phyloP scores from a whole-genome alignment of 1,140 invertebrate species.

The Oreohelix idahoensis region DNA sequence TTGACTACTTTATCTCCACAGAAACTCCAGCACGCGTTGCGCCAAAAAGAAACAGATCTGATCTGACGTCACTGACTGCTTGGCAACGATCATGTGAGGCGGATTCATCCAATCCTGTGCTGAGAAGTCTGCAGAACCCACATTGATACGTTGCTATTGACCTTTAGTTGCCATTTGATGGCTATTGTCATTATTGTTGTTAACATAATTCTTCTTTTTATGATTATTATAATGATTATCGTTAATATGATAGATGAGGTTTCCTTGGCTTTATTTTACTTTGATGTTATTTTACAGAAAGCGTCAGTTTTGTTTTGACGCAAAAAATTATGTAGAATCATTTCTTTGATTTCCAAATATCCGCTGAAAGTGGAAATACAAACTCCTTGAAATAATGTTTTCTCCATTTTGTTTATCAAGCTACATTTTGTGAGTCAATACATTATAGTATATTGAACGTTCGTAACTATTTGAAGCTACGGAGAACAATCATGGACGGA shows the following conservation, averaged over 20 bases:
- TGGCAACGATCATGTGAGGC: neutral
- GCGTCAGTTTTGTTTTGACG: too few relatives aligned
- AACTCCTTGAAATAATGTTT: too few relatives aligned
- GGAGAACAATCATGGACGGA: too few relatives aligned
- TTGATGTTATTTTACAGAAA: neutral
- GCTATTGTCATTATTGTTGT: neutral
- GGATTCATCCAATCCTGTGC: neutral
- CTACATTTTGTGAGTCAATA: too few relatives aligned
- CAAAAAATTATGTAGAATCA: too few relatives aligned
- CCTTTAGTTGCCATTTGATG: neutral
- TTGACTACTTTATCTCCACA: neutral
- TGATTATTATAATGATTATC: neutral
- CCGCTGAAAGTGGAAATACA: too few relatives aligned
- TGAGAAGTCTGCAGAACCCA: neutral
- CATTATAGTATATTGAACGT: too few relatives aligned
- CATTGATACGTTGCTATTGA: neutral
- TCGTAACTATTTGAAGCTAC: too few relatives aligned
- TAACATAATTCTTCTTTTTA: neutral
- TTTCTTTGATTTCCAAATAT: too few relatives aligned
- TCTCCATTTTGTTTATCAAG: too few relatives aligned
- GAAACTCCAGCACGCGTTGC: neutral
- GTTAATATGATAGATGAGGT: neutral
- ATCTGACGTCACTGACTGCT: neutral
- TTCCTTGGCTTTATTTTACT: neutral
- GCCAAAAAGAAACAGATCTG: neutral